Conservation (phyloP, 2,797 vertebrate species). For the Vespertilio murinus region DNA sequence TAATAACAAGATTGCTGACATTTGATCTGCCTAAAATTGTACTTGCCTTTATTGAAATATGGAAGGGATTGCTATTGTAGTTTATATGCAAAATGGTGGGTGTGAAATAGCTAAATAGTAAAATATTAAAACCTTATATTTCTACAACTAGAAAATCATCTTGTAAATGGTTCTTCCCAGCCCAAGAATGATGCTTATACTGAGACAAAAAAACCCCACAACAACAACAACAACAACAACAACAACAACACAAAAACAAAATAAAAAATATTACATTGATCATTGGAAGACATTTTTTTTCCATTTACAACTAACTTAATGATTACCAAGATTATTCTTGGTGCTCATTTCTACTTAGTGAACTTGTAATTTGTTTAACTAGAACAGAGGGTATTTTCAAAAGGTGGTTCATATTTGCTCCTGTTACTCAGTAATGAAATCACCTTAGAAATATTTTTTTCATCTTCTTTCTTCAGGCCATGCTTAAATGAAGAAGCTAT, state of each 20-base stretch:
- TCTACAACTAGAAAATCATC: neutral
- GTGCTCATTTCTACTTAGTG: neutral
- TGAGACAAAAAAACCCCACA: neutral
- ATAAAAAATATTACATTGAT: neutral
- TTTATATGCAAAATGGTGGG: neutral
- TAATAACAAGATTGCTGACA: neutral
- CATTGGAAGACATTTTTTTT: neutral
- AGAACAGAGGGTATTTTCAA: neutral
- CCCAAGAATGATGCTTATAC: neutral
- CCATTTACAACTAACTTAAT: neutral
- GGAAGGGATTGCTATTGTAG: neutral
- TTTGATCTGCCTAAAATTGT: neutral
- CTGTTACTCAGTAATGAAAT: neutral
- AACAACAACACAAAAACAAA: no score
- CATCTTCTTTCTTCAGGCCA: neutral
- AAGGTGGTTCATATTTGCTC: neutral
- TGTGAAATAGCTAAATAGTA: neutral
- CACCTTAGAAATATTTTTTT: neutral
- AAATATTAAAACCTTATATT: neutral
- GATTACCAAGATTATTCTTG: neutral
- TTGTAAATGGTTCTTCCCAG: neutral
- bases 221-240: no score
- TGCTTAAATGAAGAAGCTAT: constrained; percentile 46
- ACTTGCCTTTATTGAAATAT: neutral
- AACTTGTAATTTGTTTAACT: neutral